Evolutionary conservation across 1,140 invertebrate genomes (phyloP).

Genomic region (Oppia nitens): DNA sequence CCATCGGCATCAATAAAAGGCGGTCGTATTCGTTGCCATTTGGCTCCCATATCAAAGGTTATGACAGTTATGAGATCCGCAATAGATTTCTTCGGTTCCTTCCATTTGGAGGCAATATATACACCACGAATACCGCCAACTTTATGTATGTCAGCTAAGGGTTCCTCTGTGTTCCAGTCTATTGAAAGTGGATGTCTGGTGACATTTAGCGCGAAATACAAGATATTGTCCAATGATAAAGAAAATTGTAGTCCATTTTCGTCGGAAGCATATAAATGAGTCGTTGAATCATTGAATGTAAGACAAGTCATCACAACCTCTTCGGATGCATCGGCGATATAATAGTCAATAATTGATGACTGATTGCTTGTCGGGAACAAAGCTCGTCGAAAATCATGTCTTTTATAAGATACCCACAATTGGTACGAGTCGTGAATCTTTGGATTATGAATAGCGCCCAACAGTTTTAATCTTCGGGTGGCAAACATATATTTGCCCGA

Average conservation of each 20-base stretch:
- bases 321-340: constrained; percentile 62
- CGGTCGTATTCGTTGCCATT: constrained; percentile 52
- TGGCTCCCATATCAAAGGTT: constrained; percentile 67
- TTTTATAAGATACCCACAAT: constrained; percentile 56
- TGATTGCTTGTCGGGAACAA: constrained; percentile 40
- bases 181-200: constrained; percentile 30
- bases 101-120: constrained; percentile 68
- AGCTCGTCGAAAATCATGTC: constrained; percentile 47
- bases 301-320: constrained; percentile 60
- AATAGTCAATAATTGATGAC: constrained; percentile 38
- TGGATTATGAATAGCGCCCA: constrained; percentile 18
- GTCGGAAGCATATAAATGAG: constrained; percentile 52
- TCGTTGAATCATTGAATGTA: constrained; percentile 49
- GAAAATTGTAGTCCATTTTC: constrained; percentile 40
- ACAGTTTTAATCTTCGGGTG: constrained; percentile 35
- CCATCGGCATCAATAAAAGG: constrained; percentile 47
- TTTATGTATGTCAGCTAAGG: constrained; percentile 75
- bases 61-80: constrained; percentile 62
- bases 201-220: constrained; percentile 62
- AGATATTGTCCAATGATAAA: constrained; percentile 57
- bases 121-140: constrained; percentile 68
- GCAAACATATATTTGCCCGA: constrained; percentile 70
- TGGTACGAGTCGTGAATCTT: constrained; percentile 37
- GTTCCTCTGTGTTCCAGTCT: constrained; percentile 42
- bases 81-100: constrained; percentile 26